phyloP scores from a whole-genome alignment of 2,888 invertebrate genomes.

The Leucophenga maculata region DNA sequence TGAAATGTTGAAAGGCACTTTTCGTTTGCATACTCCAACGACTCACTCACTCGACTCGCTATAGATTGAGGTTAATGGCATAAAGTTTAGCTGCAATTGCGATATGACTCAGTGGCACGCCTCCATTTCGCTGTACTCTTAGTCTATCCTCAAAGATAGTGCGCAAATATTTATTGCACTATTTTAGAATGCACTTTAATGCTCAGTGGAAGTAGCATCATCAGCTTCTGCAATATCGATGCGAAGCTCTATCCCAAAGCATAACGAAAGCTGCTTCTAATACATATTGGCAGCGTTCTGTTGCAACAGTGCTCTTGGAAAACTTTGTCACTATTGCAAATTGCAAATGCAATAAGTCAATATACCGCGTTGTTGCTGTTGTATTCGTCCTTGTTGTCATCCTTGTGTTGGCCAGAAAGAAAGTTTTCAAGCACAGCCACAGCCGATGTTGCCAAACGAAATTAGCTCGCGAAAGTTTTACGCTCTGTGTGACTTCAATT shows the following conservation, averaged over 20 bases:
- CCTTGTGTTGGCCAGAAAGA: neutral
- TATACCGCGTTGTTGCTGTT: neutral
- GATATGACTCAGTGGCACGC: constrained; percentile 46
- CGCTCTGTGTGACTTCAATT: neutral
- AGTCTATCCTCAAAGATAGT: constrained; percentile 26
- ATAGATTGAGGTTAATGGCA: constrained; percentile 60
- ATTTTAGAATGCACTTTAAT: constrained; percentile 60
- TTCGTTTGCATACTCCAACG: constrained; percentile 38
- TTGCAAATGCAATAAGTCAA: constrained; percentile 25
- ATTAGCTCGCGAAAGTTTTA: constrained; percentile 6
- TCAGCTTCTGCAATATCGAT: neutral
- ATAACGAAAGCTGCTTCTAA: neutral
- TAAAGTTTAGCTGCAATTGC: constrained; percentile 65
- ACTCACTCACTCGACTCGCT: constrained; percentile 3
- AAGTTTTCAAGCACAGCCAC: neutral
- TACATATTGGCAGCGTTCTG: neutral
- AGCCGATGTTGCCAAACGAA: constrained; percentile 1
- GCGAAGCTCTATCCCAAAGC: no score
- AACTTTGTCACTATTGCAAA: constrained; percentile 2
- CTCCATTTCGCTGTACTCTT: neutral
- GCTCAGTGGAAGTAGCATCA: constrained; percentile 12
- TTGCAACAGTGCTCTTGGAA: neutral
- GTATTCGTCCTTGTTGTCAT: no score
- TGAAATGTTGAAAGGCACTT: constrained; percentile 60
- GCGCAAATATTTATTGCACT: constrained; percentile 57